Evolutionary conservation across 2,797 vertebrate genomes (phyloP).

Genomic region (Mormyrops boulengeri): DNA sequence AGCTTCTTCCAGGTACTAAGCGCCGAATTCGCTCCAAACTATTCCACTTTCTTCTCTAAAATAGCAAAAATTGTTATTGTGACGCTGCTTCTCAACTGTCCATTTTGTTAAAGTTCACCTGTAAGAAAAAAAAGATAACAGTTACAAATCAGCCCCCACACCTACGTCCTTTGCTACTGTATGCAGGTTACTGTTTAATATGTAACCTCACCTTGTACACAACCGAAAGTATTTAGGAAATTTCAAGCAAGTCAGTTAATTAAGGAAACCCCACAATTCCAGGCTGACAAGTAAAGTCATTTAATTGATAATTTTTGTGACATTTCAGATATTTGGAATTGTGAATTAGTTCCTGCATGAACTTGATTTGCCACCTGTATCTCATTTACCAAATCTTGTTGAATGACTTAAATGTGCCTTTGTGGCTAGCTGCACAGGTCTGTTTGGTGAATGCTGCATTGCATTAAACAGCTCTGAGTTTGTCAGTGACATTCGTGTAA

Average conservation of each 20-base stretch:
- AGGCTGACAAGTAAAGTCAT: neutral
- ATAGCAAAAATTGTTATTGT: neutral
- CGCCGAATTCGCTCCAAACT: neutral
- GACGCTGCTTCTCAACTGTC: neutral
- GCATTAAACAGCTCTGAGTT: neutral
- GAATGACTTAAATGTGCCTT: neutral
- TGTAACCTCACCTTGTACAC: neutral
- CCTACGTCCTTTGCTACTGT: neutral
- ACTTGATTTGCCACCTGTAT: neutral
- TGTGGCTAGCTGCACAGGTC: neutral
- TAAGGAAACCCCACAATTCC: neutral
- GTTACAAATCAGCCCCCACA: neutral
- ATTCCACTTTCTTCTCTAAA: neutral
- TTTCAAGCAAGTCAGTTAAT: neutral
- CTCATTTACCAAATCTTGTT: neutral
- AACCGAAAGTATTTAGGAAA: neutral
- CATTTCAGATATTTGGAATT: neutral
- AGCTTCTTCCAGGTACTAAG: neutral
- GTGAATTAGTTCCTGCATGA: neutral
- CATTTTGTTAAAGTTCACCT: neutral
- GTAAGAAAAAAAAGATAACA: neutral
- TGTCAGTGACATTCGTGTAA: neutral
- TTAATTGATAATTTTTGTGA: neutral
- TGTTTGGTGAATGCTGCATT: neutral
- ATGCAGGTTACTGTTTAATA: neutral